Percentiles rank a stretch among this genome's conserved stretches.
phyloP scores from a whole-genome alignment of 2,113 vertebrate species.

The Corydoras maculifer region DNA sequence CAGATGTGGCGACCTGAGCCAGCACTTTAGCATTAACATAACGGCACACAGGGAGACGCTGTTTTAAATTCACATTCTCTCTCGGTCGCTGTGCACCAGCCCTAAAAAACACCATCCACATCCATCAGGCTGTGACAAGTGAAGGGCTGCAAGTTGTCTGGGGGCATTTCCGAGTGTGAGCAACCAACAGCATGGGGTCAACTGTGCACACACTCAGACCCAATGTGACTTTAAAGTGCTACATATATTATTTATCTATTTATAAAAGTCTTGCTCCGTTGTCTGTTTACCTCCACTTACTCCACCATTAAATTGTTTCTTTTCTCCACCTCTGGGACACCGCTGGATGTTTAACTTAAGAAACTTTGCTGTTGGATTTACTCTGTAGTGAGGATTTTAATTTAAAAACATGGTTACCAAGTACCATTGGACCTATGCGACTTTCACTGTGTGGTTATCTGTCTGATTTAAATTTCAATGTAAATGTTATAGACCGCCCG shows the following conservation, averaged over 20 bases:
- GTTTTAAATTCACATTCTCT: slow-evolving; percentile 8
- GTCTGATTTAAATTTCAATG: slow-evolving; percentile 29
- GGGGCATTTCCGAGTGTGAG: slow-evolving; percentile 34
- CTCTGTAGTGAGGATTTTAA: no score
- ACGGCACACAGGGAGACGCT: no score
- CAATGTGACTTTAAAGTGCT: not conserved
- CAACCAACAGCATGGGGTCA: slow-evolving; percentile 44
- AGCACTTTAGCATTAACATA: no score
- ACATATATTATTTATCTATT: no score
- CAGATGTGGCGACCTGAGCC: no score
- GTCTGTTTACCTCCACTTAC: no score
- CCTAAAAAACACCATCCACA: slow-evolving; percentile 2
- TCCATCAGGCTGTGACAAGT: slow-evolving; percentile 45
- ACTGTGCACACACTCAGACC: slow-evolving; percentile 32
- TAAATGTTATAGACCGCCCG: slow-evolving; percentile 22
- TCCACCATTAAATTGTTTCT: no score
- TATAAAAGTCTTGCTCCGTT: no score
- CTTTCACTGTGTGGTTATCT: slow-evolving; percentile 7
- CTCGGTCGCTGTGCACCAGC: slow-evolving; percentile 11
- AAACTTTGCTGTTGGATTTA: no score
- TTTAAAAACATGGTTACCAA: no score
- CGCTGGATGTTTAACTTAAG: no score
- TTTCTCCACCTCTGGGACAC: no score
- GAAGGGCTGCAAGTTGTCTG: slow-evolving; percentile 34
- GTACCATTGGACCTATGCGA: slow-evolving; percentile 2